Percentiles rank a stretch among this genome's conserved stretches.
Conservation (phyloP, 2,797 vertebrate species). For the Eulemur mongoz region DNA sequence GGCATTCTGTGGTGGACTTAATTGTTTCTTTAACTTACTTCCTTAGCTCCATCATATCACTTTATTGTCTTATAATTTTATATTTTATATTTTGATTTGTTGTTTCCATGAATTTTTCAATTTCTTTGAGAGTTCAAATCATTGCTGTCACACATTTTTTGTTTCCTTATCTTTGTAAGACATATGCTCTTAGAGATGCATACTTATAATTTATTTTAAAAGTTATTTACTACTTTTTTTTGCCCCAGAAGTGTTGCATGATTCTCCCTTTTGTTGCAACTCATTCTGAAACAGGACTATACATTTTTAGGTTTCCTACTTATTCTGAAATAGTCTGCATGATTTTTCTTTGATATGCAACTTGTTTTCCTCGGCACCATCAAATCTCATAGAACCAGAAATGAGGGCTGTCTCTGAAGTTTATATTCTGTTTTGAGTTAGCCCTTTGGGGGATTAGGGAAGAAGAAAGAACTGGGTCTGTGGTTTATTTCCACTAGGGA, state of each 20-base stretch:
- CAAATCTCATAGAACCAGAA: not conserved
- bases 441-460: not conserved
- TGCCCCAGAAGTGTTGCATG: not conserved
- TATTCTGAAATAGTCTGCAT: not conserved
- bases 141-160: not conserved
- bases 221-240: not conserved
- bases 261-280: not conserved
- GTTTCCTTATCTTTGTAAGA: not conserved
- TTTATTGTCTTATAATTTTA: not conserved
- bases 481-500: not conserved
- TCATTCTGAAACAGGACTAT: not conserved
- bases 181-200: not conserved
- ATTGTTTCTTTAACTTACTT: not conserved
- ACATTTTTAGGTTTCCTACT: not conserved
- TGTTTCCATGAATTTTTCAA: not conserved
- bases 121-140: constrained; percentile 17
- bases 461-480: not conserved
- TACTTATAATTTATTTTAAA: not conserved
- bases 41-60: not conserved
- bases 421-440: not conserved
- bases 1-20: not conserved
- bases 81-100: not conserved
- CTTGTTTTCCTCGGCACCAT: not conserved
- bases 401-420: not conserved
- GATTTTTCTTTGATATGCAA: not conserved